Evolutionary conservation across 2,888 invertebrate species (phyloP).

Genomic region (Penaeus monodon): DNA sequence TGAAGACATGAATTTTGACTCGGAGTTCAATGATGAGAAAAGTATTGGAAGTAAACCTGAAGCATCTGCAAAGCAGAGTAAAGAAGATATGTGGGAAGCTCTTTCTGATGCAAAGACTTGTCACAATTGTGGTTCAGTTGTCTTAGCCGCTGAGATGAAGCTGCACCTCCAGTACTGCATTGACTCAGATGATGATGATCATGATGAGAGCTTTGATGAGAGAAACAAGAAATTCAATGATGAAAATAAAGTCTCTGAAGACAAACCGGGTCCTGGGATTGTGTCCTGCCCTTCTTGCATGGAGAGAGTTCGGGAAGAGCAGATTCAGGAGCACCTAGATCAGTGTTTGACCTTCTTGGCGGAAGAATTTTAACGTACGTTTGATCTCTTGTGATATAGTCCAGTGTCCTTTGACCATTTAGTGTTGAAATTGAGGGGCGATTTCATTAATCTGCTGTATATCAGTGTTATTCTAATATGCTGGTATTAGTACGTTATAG

Average conservation of each 20-base stretch:
- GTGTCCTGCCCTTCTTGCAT: constrained; percentile 39
- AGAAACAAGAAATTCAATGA: too few relatives aligned
- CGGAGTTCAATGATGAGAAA: constrained; percentile 8
- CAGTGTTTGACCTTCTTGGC: constrained; percentile 24
- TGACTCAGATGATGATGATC: constrained; percentile 19
- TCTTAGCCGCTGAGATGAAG: constrained; percentile 22
- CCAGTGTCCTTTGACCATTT: too few relatives aligned
- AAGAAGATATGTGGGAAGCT: neutral
- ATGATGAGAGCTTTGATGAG: neutral
- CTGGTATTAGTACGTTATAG: too few relatives aligned
- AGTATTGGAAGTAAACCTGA: neutral
- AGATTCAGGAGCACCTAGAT: constrained; percentile 35
- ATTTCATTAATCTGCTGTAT: too few relatives aligned
- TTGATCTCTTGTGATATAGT: too few relatives aligned
- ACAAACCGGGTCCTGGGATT: neutral
- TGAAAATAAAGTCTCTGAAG: too few relatives aligned
- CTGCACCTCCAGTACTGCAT: constrained; percentile 37
- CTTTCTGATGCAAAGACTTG: neutral
- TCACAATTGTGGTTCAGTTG: constrained; percentile 27
- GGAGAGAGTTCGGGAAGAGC: constrained; percentile 2
- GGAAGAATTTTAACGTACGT: constrained; percentile 21
- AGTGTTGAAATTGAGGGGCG: too few relatives aligned
- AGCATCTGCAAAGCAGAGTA: neutral
- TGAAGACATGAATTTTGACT: constrained; percentile 15
- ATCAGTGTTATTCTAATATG: too few relatives aligned